Conservation (phyloP, 2,797 vertebrate genomes). For the Microcaecilia unicolor region DNA sequence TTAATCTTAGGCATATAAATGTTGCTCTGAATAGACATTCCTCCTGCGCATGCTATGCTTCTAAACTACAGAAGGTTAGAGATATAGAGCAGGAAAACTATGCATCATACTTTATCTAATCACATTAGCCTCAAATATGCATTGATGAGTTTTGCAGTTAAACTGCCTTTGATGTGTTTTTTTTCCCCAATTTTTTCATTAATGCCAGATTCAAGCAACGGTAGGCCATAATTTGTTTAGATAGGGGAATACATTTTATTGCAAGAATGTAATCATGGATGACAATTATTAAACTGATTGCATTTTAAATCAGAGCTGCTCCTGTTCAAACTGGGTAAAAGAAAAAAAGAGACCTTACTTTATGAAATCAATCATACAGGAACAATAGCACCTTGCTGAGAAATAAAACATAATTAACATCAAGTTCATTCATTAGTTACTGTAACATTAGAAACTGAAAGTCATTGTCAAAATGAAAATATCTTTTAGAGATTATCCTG, state of each 20-base stretch:
- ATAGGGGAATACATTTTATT: slow-evolving; percentile 28
- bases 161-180: slow-evolving; percentile 34
- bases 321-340: slow-evolving; percentile 34
- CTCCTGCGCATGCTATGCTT: neutral
- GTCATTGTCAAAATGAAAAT: too few relatives aligned
- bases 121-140: slow-evolving; percentile 28
- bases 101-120: slow-evolving; percentile 28
- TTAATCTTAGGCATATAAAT: slow-evolving; percentile 27
- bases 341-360: slow-evolving; percentile 8
- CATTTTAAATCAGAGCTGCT: slow-evolving; percentile 32
- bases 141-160: slow-evolving; percentile 26
- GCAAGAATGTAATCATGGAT: slow-evolving; percentile 32
- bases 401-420: slow-evolving; percentile 19
- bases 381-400: slow-evolving; percentile 19
- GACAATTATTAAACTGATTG: slow-evolving; percentile 34
- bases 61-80: neutral
- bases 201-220: slow-evolving; percentile 23
- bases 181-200: slow-evolving; percentile 43
- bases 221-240: slow-evolving; percentile 28
- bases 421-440: slow-evolving; percentile 25
- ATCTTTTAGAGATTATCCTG: too few relatives aligned
- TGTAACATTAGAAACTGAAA: too few relatives aligned
- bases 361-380: slow-evolving; percentile 20
- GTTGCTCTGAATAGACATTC: slow-evolving; percentile 13
- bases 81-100: neutral